phyloP scores from a whole-genome alignment of 2,888 invertebrate genomes.

The Synergus umbraculus region DNA sequence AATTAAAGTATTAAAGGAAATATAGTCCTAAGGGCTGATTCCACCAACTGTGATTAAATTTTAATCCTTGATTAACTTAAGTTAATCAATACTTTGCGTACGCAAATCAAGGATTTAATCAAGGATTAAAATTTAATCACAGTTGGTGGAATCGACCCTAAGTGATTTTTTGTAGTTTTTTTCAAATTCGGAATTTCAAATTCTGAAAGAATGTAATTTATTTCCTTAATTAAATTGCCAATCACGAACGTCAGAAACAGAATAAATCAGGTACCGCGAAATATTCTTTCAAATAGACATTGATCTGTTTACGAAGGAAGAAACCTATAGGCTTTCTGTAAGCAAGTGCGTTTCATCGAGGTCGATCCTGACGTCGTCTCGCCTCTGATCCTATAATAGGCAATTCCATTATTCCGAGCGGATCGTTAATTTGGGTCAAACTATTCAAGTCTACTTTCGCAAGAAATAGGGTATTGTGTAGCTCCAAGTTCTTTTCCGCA shows the following conservation, averaged over 20 bases:
- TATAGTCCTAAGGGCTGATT: no score
- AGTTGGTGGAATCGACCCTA: neutral
- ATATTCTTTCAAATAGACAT: constrained; percentile 21
- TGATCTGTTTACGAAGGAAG: constrained; percentile 37
- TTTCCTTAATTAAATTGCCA: neutral
- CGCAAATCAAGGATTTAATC: no score
- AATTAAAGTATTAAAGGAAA: neutral
- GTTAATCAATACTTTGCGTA: no score
- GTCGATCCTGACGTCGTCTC: constrained; percentile 41
- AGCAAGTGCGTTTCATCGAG: constrained; percentile 35
- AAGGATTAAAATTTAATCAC: no score
- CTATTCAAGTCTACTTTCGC: constrained; percentile 35
- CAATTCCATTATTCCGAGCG: constrained; percentile 40
- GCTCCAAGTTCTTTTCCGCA: constrained; percentile 2
- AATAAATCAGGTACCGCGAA: constrained; percentile 6
- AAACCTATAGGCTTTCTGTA: constrained; percentile 3
- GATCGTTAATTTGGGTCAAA: constrained; percentile 40
- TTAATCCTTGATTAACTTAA: no score
- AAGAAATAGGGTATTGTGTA: constrained; percentile 14
- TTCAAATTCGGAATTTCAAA: neutral
- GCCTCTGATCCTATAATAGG: constrained; percentile 41
- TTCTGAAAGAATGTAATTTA: neutral
- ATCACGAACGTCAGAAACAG: neutral
- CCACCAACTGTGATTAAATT: no score
- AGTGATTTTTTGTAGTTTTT: neutral